phyloP scores from a whole-genome alignment of 1,140 invertebrate genomes.

The Bombyx mori region ASM3026992v2 NC_085124.1:4921501-4922000 shows the following conservation, averaged over 20 bases:
- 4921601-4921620: no score
- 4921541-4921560: no score
- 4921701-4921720: neutral
- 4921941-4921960: neutral
- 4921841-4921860: conserved; percentile 1
- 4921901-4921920: neutral
- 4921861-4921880: neutral
- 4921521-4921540: no score
- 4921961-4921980: neutral
- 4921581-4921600: no score
- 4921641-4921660: no score
- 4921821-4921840: conserved; percentile 9
- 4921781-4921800: conserved; percentile 5
- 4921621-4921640: no score
- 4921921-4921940: no score
- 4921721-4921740: neutral
- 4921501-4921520: no score
- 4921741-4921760: conserved; percentile 6
- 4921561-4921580: no score
- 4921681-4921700: neutral
- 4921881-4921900: no score
- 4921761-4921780: conserved; percentile 9
- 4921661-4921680: no score
- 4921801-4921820: conserved; percentile 12
- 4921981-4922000: neutral